Evolutionary conservation across 37 sponge, comb jelly and placozoan genomes (phyloP).

Genomic region (Bolinopsis microptera): DNA sequence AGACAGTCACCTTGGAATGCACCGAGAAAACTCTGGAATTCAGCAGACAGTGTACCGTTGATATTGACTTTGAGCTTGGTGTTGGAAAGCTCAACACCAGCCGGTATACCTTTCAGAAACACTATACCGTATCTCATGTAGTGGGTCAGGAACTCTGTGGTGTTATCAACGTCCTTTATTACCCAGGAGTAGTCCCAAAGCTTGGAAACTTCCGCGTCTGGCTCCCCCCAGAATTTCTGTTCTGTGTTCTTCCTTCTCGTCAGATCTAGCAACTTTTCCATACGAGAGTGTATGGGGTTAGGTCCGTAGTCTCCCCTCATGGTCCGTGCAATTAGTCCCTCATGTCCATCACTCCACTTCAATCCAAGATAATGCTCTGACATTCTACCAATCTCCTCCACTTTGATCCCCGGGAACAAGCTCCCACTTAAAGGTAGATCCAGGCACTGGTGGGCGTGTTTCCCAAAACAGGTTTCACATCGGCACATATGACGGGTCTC

Average conservation of each 20-base stretch:
- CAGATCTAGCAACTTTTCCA: neutral
- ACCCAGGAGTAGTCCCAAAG: neutral
- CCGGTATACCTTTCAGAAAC: neutral
- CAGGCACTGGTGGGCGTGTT: neutral
- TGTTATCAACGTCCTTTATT: neutral
- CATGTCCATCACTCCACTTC: neutral
- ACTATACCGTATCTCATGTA: constrained; percentile 6
- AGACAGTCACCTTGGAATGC: no score
- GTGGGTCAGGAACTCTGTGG: neutral
- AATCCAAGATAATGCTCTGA: neutral
- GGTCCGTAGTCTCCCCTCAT: neutral
- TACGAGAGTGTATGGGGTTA: neutral
- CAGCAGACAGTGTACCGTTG: no score
- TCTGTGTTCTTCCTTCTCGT: neutral
- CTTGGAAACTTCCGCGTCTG: neutral
- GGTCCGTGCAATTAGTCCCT: neutral
- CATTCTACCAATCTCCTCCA: neutral
- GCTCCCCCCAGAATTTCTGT: neutral
- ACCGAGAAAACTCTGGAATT: no score
- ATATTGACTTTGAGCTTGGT: no score
- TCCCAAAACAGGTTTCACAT: no score
- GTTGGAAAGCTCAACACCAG: neutral
- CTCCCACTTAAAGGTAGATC: neutral
- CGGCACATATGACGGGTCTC: neutral
- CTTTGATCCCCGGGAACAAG: neutral